These are phyloP conservation scores for Spisula solida DNA, from an alignment of 2,888 invertebrate species.

Conservation along the genomic window DNA sequence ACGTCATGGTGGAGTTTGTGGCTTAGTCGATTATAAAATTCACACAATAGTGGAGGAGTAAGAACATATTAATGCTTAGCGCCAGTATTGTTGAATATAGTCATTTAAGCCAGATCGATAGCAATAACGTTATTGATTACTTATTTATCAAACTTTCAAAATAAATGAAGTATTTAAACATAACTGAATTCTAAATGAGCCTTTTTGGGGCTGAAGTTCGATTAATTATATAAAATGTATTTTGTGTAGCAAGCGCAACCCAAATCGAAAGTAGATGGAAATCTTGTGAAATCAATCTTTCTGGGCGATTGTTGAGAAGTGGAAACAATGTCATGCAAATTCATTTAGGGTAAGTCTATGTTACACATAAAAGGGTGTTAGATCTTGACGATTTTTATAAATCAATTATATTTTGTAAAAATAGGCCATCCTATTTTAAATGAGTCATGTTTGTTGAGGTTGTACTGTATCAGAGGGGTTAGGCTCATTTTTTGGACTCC, in stretches of 20 bases:
- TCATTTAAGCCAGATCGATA: background rate
- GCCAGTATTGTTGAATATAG: background rate
- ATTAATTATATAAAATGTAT: background rate
- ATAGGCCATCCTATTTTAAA: too few species aligned
- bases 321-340: too few species aligned
- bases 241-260: background rate
- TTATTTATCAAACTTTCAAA: background rate
- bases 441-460: too few species aligned
- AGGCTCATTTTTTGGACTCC: too few species aligned
- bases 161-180: background rate
- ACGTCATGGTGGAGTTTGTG: slow-evolving; percentile 62
- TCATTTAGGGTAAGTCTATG: too few species aligned
- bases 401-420: too few species aligned
- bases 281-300: background rate
- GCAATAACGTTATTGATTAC: background rate
- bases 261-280: slow-evolving; percentile 12
- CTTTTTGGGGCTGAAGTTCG: background rate
- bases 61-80: slow-evolving; percentile 17
- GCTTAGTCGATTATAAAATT: background rate
- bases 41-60: background rate
- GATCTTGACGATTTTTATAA: too few species aligned
- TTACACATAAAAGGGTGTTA: too few species aligned
- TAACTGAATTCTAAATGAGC: background rate
- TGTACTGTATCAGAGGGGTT: too few species aligned
- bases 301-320: too few species aligned